phyloP scores from a whole-genome alignment of 2,888 invertebrate species.

The Ctenicera cuprea region DNA sequence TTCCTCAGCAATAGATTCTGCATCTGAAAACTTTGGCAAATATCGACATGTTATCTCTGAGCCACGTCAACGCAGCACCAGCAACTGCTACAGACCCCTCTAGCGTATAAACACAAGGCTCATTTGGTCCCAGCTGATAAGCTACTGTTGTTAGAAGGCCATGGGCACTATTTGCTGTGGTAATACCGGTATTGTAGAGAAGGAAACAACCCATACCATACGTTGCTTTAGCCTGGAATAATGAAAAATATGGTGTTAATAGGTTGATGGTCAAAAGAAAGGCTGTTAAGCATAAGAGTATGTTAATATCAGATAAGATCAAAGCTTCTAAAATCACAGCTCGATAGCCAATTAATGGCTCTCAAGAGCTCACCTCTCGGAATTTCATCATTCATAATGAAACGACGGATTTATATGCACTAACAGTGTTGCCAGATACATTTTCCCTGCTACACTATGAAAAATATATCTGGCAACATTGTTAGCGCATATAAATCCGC shows the following conservation, averaged over 20 bases:
- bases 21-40: conserved; percentile 83
- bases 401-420: too few relatives aligned
- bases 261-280: background rate
- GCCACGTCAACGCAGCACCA: conserved; percentile 93
- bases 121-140: conserved; percentile 89
- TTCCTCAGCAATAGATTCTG: conserved; percentile 82
- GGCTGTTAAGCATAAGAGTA: background rate
- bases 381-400: conserved; percentile 47
- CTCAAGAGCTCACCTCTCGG: conserved; percentile 53
- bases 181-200: conserved; percentile 92
- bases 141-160: conserved; percentile 95
- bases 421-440: too few relatives aligned
- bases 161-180: conserved; percentile 86
- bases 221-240: conserved; percentile 88
- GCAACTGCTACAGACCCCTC: conserved; percentile 94
- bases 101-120: conserved; percentile 88
- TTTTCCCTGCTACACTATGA: too few relatives aligned
- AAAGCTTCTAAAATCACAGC: conserved; percentile 50
- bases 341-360: conserved; percentile 45
- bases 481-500: too few relatives aligned
- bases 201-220: conserved; percentile 98
- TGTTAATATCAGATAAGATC: conserved; percentile 49
- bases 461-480: too few relatives aligned
- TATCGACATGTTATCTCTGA: conserved; percentile 92
- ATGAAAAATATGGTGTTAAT: background rate